phyloP scores from a whole-genome alignment of 2,113 vertebrate species.

The Rallus limicola region DNA sequence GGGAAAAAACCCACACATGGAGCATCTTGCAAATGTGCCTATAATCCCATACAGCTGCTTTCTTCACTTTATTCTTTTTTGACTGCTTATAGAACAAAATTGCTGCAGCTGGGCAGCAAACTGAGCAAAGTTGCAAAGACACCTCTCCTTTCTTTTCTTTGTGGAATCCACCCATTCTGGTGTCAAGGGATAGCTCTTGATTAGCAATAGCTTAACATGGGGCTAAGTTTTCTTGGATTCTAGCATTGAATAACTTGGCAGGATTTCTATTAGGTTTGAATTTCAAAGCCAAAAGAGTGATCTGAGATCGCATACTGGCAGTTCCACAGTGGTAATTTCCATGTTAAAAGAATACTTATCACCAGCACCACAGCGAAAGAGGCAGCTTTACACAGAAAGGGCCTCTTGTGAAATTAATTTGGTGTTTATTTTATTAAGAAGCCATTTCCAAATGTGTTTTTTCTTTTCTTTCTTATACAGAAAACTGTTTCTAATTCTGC shows the following conservation, averaged over 20 bases:
- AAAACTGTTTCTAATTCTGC: conserved; percentile 7
- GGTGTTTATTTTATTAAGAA: conserved; percentile 73
- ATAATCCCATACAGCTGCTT: conserved; percentile 75
- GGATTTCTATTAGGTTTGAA: conserved; percentile 74
- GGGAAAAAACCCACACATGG: conserved; percentile 43
- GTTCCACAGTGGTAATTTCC: conserved; percentile 77
- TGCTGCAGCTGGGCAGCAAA: conserved; percentile 68
- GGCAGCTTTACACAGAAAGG: conserved; percentile 73
- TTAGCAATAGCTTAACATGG: conserved; percentile 59
- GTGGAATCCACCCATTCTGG: conserved; percentile 62
- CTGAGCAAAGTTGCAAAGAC: conserved; percentile 61
- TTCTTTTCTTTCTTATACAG: background rate
- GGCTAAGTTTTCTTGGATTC: conserved; percentile 74
- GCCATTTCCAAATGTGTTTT: conserved; percentile 32
- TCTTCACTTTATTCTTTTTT: conserved; percentile 68
- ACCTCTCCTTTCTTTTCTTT: conserved; percentile 42
- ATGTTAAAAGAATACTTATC: conserved; percentile 78
- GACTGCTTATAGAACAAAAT: conserved; percentile 54
- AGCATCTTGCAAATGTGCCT: conserved; percentile 76
- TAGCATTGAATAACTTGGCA: conserved; percentile 72
- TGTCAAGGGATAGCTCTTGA: conserved; percentile 55
- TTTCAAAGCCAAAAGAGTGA: conserved; percentile 79
- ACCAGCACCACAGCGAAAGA: conserved; percentile 71
- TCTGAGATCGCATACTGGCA: conserved; percentile 75
- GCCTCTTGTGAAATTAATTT: conserved; percentile 77